A percentile compares a stretch with the other conserved stretches of the same genome.
Evolutionary conservation across 2,797 vertebrate species (phyloP).

Genomic region (Alexandromys oeconomus): DNA sequence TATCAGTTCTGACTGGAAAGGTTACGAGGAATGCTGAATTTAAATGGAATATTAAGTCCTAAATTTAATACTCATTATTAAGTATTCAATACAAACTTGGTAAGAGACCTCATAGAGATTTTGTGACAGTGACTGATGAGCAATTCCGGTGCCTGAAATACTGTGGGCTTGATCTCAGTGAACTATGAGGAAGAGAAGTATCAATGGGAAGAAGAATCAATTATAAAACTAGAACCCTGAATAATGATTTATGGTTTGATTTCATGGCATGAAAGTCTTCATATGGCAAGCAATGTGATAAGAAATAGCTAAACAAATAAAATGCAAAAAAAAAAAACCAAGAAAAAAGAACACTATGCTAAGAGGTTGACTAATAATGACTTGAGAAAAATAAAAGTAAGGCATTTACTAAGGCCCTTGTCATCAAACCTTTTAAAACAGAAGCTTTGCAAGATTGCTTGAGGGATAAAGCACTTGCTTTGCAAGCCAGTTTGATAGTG

Average conservation of each 20-base stretch:
- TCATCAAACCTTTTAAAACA: not conserved
- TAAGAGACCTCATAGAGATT: slow-evolving; percentile 29
- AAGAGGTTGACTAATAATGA: not conserved
- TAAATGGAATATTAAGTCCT: slow-evolving; percentile 44
- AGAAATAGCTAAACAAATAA: not conserved
- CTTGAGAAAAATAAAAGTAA: slow-evolving; percentile 19
- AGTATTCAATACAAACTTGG: slow-evolving; percentile 5
- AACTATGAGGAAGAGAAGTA: slow-evolving; percentile 29
- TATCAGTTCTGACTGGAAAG: slow-evolving; percentile 36
- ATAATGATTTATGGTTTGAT: slow-evolving; percentile 32
- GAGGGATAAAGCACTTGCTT: not conserved
- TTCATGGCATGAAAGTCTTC: not conserved
- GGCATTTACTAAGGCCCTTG: not conserved
- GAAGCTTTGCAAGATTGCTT: not conserved
- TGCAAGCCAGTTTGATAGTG: not conserved
- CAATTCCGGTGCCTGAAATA: slow-evolving; percentile 32
- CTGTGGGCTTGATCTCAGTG: slow-evolving; percentile 45
- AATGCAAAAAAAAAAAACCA: not conserved
- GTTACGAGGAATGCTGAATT: slow-evolving; percentile 47
- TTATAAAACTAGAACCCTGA: slow-evolving; percentile 60
- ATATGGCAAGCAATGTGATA: slow-evolving; percentile 21
- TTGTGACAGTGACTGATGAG: not conserved
- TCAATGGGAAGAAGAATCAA: slow-evolving; percentile 57
- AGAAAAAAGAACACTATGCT: not conserved
- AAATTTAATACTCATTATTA: slow-evolving; percentile 30